phyloP scores from a whole-genome alignment of 2,797 vertebrate genomes.

The Poecile montanus region DNA sequence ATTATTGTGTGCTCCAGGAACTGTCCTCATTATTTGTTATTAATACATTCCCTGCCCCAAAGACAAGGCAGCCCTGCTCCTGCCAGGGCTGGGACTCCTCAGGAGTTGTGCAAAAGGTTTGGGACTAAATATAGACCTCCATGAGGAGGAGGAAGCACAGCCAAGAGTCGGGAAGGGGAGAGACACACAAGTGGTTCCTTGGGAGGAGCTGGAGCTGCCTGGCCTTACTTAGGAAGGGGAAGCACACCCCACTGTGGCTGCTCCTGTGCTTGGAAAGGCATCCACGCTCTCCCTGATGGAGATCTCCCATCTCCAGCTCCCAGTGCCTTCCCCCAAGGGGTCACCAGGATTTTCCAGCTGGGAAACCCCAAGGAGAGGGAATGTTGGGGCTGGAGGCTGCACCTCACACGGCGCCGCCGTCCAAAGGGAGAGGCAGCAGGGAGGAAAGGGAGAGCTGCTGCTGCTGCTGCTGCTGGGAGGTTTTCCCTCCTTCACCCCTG shows the following conservation, averaged over 20 bases:
- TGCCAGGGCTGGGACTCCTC: not conserved
- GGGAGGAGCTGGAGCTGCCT: not conserved
- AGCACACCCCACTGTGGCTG: slow-evolving; percentile 47
- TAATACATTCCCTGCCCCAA: not conserved
- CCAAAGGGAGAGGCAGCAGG: not conserved
- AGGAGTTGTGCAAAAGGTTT: not conserved
- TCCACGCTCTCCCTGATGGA: accelerated
- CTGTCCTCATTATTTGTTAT: not conserved
- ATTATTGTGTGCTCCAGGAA: not conserved
- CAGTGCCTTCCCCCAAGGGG: accelerated
- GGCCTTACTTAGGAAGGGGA: slow-evolving; percentile 9
- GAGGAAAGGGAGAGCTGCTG: not conserved
- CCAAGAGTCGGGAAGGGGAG: not conserved
- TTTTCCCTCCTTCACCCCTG: not conserved
- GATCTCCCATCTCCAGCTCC: not conserved
- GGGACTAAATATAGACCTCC: not conserved
- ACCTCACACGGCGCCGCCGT: accelerated
- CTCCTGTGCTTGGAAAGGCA: not conserved
- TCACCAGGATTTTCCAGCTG: not conserved
- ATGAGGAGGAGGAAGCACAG: not conserved
- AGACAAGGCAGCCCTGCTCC: not conserved
- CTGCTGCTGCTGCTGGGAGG: too few species aligned
- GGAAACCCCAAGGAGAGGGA: not conserved
- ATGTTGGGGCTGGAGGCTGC: not conserved
- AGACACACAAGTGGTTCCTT: not conserved